Conservation (phyloP, 2,113 vertebrate species). For the Cavia porcellus region DNA sequence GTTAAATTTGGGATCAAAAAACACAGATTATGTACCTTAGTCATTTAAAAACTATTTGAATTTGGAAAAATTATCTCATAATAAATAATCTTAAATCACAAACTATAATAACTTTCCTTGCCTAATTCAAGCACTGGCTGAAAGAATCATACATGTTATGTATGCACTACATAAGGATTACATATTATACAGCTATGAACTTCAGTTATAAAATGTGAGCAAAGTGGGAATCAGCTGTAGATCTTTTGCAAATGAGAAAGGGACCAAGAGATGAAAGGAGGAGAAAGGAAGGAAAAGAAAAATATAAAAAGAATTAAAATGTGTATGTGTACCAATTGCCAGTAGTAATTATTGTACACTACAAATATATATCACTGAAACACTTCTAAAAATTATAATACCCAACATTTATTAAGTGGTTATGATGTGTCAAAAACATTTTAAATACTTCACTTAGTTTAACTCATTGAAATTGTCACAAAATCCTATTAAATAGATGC, state of each 20-base stretch:
- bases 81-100: constrained; percentile 47
- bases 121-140: neutral
- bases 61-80: constrained; percentile 44
- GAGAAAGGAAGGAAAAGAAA: neutral
- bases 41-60: constrained; percentile 47
- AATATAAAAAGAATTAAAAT: neutral
- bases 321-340: neutral
- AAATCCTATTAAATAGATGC: neutral
- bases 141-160: neutral
- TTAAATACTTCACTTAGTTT: constrained; percentile 39
- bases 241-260: neutral
- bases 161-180: neutral
- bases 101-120: constrained; percentile 29
- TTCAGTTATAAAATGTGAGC: neutral
- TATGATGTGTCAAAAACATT: neutral
- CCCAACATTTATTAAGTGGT: neutral
- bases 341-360: neutral
- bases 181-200: neutral
- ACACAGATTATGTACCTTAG: constrained; percentile 11
- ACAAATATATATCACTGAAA: neutral
- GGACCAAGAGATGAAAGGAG: neutral
- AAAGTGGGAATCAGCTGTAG: neutral
- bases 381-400: neutral
- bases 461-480: neutral
- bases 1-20: constrained; percentile 25